Conservation (phyloP, 2,797 vertebrate species). For the Gastrophryne carolinensis region DNA sequence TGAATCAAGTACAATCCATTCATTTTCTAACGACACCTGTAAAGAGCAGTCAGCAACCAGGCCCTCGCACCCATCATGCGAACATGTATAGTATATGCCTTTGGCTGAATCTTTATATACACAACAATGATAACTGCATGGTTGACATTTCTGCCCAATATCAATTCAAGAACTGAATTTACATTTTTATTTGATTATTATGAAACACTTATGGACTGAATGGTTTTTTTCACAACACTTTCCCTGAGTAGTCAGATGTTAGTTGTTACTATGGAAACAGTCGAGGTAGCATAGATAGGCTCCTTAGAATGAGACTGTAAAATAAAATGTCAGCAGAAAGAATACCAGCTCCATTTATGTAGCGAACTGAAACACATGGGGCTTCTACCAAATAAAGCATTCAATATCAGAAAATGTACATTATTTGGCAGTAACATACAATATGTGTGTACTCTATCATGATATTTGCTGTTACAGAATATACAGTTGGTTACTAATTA, state of each 20-base stretch:
- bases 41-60: no score
- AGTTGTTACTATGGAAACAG: slow-evolving; percentile 40
- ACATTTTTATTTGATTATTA: neutral
- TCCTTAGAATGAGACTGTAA: slow-evolving; percentile 7
- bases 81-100: no score
- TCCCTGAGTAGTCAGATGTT: slow-evolving; percentile 9
- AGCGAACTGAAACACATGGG: neutral
- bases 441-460: no score
- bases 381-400: no score
- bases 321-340: slow-evolving; percentile 31
- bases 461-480: no score
- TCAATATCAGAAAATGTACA: no score
- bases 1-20: no score
- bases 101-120: neutral
- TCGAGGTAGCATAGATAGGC: slow-evolving; percentile 1
- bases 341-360: neutral
- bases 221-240: slow-evolving; percentile 13
- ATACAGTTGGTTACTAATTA: no score
- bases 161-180: neutral
- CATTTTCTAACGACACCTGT: no score
- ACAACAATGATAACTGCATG: neutral
- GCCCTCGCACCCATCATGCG: no score
- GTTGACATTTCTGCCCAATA: no score
- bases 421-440: no score
- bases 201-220: neutral